phyloP scores from a whole-genome alignment of 2,888 invertebrate genomes.

The Acanthoscelides obtectus region DNA sequence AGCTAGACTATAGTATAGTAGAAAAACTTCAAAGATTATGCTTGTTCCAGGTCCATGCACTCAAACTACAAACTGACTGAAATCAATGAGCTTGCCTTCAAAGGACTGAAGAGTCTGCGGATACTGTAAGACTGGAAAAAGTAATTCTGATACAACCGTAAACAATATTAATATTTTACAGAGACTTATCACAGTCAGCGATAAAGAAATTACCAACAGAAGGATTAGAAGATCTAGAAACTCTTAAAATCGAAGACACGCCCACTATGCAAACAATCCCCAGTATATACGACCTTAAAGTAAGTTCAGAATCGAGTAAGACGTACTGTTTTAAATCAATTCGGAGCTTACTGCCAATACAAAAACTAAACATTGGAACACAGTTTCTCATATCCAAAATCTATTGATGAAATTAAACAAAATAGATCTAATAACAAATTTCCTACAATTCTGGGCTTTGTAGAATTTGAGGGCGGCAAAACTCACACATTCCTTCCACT shows the following conservation, averaged over 20 bases:
- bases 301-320: too few species aligned
- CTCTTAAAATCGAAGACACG: constrained; percentile 67
- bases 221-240: constrained; percentile 68
- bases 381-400: too few species aligned
- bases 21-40: too few species aligned
- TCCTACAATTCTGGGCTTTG: constrained; percentile 8
- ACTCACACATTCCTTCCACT: constrained; percentile 84
- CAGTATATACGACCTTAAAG: constrained; percentile 75
- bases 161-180: constrained; percentile 44
- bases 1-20: too few species aligned
- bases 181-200: constrained; percentile 78
- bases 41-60: constrained; percentile 63
- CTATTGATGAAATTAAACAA: too few species aligned
- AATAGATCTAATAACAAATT: too few species aligned
- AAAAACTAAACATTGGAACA: too few species aligned
- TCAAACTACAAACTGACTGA: constrained; percentile 62
- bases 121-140: constrained; percentile 61
- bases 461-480: constrained; percentile 66
- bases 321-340: too few species aligned
- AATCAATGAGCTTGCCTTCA: constrained; percentile 63
- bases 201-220: constrained; percentile 67
- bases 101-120: constrained; percentile 61
- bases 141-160: background rate
- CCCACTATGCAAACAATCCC: constrained; percentile 75
- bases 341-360: too few species aligned